phyloP scores from a whole-genome alignment of 2,797 vertebrate genomes.

The Smutsia gigantea region DNA sequence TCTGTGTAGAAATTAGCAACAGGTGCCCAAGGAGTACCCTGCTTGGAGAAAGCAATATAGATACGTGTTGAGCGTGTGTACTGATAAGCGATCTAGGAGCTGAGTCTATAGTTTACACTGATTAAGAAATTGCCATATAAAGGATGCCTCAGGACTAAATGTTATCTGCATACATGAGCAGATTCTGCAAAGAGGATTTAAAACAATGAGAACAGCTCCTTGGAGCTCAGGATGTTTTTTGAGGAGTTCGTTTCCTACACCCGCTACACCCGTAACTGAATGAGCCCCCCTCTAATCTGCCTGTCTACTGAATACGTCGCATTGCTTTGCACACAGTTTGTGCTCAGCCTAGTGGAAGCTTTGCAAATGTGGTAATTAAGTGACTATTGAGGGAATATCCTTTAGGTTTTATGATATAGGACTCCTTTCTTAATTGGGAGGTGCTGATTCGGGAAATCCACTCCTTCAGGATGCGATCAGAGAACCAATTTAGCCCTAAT shows the following conservation, averaged over 20 bases:
- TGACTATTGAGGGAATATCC: not conserved
- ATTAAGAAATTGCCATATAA: rapidly evolving
- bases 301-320: not conserved
- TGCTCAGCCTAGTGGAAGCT: not conserved
- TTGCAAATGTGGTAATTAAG: not conserved
- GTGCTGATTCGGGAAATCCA: conserved; percentile 76
- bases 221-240: not conserved
- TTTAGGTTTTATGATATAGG: not conserved
- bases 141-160: not conserved
- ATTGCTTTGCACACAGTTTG: not conserved
- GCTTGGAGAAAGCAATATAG: not conserved
- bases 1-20: not conserved
- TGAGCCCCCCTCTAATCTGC: rapidly evolving
- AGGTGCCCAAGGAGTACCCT: not conserved
- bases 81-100: rapidly evolving
- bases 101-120: not conserved
- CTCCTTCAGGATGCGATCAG: conserved; percentile 79
- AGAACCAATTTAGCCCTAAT: conserved; percentile 80
- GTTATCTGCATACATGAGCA: rapidly evolving
- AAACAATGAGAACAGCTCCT: not conserved
- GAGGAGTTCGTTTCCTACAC: not conserved
- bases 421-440: conserved; percentile 47
- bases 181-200: not conserved
- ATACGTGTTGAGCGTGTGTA: rapidly evolving
- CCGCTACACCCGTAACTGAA: not conserved